Evolutionary conservation across 2,888 invertebrate genomes (phyloP).

Genomic region (Drosophila austrosaltans): DNA sequence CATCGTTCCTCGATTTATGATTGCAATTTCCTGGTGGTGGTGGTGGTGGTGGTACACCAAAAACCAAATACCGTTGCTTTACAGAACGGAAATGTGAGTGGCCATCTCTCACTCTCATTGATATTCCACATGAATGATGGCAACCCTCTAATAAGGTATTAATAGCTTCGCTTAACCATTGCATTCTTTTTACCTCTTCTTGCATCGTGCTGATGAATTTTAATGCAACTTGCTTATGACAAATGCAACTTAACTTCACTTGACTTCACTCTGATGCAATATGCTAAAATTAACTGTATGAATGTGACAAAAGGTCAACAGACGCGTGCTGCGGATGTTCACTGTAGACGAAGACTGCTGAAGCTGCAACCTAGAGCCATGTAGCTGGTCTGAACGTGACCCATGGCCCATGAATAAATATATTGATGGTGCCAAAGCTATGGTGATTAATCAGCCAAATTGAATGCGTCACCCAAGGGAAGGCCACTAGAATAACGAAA

Average conservation of each 20-base stretch:
- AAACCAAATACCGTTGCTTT: conserved; percentile 46
- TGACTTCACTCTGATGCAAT: conserved; percentile 45
- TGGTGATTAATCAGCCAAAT: conserved; percentile 65
- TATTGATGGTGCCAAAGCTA: conserved; percentile 23
- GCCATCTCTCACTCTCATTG: conserved; percentile 59
- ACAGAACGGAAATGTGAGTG: conserved; percentile 69
- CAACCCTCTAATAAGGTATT: conserved; percentile 74
- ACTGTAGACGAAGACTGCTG: conserved; percentile 49
- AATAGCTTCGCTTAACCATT: conserved; percentile 64
- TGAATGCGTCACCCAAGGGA: conserved; percentile 52
- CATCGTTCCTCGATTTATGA: conserved; percentile 60
- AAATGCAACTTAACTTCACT: conserved; percentile 26
- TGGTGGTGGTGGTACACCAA: conserved; percentile 41
- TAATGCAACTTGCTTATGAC: conserved; percentile 36
- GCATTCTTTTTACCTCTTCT: conserved; percentile 46
- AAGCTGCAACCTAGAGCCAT: conserved; percentile 18
- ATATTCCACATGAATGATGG: conserved; percentile 54
- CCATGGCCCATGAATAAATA: conserved; percentile 1
- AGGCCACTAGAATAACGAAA: conserved; percentile 18
- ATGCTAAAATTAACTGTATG: conserved; percentile 51
- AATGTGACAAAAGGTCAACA: conserved; percentile 64
- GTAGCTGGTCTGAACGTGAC: conserved; percentile 4
- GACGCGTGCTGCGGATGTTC: conserved; percentile 63
- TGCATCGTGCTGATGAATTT: conserved; percentile 65
- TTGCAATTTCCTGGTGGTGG: conserved; percentile 60